These are phyloP conservation scores for Neomorphus geoffroyi DNA, from an alignment of 2,797 vertebrate species.

Conservation along the genomic window DNA sequence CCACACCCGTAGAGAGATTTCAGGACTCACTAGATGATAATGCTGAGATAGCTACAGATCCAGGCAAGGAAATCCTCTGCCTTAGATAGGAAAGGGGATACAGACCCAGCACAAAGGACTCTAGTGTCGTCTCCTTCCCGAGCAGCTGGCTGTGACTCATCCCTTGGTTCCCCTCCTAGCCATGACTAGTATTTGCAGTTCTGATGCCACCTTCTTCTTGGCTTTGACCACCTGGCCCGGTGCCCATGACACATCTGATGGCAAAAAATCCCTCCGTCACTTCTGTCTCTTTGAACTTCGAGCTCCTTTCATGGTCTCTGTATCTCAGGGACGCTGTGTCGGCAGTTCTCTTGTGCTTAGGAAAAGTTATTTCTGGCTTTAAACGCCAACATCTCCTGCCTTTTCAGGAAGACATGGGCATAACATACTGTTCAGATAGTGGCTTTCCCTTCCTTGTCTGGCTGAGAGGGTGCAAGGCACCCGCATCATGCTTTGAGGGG, in stretches of 20 bases:
- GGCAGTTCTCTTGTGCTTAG: not conserved
- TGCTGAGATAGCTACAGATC: not conserved
- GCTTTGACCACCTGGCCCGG: not conserved
- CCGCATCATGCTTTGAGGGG: not conserved
- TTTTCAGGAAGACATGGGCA: not conserved
- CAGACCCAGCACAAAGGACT: not conserved
- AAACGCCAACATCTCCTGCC: not conserved
- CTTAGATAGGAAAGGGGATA: not conserved
- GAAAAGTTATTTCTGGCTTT: not conserved
- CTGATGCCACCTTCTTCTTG: not conserved
- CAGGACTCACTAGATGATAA: not conserved
- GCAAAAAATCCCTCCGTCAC: not conserved
- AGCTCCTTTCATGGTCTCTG: not conserved
- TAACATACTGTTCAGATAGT: not conserved
- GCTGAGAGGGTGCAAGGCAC: not conserved
- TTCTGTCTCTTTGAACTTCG: not conserved
- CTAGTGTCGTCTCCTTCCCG: not conserved
- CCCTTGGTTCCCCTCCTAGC: not conserved
- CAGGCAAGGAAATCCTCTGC: not conserved
- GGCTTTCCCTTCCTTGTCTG: not conserved
- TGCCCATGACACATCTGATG: rapidly evolving
- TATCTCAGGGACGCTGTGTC: not conserved
- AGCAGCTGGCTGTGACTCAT: not conserved
- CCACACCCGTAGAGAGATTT: not conserved
- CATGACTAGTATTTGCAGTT: not conserved